Percentiles rank a stretch among this genome's conserved stretches.
phyloP scores from a whole-genome alignment of 2,888 invertebrate species.

The Theodoxus fluviatilis region DNA sequence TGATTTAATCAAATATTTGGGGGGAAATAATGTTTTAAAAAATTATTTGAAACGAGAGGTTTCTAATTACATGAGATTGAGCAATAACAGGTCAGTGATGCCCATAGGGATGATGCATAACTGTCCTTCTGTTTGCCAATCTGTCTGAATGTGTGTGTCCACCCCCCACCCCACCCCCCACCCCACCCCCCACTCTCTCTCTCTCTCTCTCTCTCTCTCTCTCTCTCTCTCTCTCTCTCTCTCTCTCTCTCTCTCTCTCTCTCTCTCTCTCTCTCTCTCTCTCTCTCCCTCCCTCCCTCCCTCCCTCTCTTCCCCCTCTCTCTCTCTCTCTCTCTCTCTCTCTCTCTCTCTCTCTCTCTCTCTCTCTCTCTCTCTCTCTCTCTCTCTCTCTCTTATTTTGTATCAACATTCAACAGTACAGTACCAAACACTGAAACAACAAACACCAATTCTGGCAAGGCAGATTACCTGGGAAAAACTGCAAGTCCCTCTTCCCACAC shows the following conservation, averaged over 20 bases:
- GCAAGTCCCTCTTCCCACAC: constrained; percentile 49
- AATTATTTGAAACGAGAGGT: no score
- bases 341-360: background rate
- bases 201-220: constrained; percentile 1
- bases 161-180: no score
- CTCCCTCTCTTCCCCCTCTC: constrained; percentile 5
- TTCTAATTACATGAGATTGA: no score
- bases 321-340: background rate
- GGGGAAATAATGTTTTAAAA: background rate
- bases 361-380: background rate
- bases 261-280: constrained; percentile 16
- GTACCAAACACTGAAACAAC: no score
- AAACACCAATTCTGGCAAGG: no score
- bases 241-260: constrained; percentile 1
- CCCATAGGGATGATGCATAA: no score
- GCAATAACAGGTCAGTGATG: no score
- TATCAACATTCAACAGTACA: background rate
- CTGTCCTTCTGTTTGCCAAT: no score
- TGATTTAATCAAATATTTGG: background rate
- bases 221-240: constrained; percentile 10
- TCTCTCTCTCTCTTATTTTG: background rate
- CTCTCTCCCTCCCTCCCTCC: constrained; percentile 12
- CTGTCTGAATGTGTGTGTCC: no score
- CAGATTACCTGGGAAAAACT: constrained; percentile 58
- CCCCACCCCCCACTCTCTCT: constrained; percentile 16